These are phyloP conservation scores for Sander vitreus DNA, from an alignment of 2,113 vertebrate species.

Conservation along the genomic window DNA sequence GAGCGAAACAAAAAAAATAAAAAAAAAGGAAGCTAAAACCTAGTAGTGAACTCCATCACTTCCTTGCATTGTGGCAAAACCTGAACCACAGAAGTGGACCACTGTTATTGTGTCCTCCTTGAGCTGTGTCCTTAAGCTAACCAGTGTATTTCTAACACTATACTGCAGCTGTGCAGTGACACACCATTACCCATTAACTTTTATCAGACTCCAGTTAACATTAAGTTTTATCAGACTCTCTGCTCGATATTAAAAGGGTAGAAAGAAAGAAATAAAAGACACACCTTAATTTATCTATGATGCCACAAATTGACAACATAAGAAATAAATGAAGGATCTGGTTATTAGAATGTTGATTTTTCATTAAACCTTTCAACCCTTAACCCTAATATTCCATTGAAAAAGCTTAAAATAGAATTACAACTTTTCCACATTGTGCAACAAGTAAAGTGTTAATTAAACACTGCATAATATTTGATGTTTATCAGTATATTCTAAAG, in stretches of 20 bases:
- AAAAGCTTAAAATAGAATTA: neutral
- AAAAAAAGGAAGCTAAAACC: neutral
- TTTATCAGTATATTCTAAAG: neutral
- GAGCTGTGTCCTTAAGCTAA: neutral
- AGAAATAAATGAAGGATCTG: no score
- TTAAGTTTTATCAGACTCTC: conserved; percentile 8
- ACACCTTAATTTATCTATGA: no score
- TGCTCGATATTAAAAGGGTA: no score
- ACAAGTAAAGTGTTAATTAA: conserved; percentile 2
- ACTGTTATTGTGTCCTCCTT: neutral
- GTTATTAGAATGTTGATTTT: neutral
- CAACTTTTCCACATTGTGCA: neutral
- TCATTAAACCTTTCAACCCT: neutral
- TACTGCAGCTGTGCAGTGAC: neutral
- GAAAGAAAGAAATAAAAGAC: no score
- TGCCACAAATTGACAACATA: no score
- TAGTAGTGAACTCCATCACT: neutral
- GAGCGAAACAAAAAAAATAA: neutral
- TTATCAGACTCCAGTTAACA: conserved; percentile 17
- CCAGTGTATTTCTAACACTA: neutral
- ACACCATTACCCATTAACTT: neutral
- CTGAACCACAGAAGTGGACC: neutral
- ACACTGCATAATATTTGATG: conserved; percentile 1
- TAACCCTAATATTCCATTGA: neutral
- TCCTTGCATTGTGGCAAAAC: neutral